Base-by-base conservation (phyloP, 92 coral and sea anemone genomes). In the Porites divaricata region DNA sequence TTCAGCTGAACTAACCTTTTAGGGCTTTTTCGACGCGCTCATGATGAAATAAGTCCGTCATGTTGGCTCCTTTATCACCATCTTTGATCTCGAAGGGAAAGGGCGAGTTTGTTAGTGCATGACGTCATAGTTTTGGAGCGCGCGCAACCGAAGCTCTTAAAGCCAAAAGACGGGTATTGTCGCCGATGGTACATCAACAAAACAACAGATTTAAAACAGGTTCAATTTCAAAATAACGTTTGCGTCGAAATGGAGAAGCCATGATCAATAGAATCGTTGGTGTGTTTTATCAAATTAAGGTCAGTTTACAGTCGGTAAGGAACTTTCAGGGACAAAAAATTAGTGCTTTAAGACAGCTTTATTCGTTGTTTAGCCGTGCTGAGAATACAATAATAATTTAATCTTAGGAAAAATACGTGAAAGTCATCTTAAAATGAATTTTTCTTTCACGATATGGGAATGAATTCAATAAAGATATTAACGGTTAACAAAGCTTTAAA, bases 51-150 rank as follows among this genome's bases (percentile, higher is more conserved):
- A 80, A 69, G 45, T 12, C 19, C 23, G 85, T 80, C 85, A 80
- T 52, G 85, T 80, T 23, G 85, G 85, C 63, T 80, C 85, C 11
- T 53, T 57, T 25, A 69, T 68, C 85, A 76, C 85, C 85, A 80
- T 80, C 85, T 80, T 80, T 80, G 85, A 80, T 68, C 85, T 80
- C n/a, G 70, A 66, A 66, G 15, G 13, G 70, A 25, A 23, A 63
- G 50, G 56, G n/a, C 15, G 23, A 19, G 58, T 45, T 69, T 35
- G 65, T 49, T 35, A 70, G 54, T 20, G 67, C 28, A 80, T 82
- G 86, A 82, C 86, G 86, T 82, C 86, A 82, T 82, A 82, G 79
- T 72, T 23, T 73, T 71, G 86, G 86, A 72, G 78, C 79, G 86
- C 86, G 70, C 70, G 62, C 25, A 13, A 26, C 45, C 20, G 53